These are phyloP conservation scores for Sphaeramia orbicularis DNA, from an alignment of 2,797 vertebrate genomes.

Conservation along the genomic window DNA sequence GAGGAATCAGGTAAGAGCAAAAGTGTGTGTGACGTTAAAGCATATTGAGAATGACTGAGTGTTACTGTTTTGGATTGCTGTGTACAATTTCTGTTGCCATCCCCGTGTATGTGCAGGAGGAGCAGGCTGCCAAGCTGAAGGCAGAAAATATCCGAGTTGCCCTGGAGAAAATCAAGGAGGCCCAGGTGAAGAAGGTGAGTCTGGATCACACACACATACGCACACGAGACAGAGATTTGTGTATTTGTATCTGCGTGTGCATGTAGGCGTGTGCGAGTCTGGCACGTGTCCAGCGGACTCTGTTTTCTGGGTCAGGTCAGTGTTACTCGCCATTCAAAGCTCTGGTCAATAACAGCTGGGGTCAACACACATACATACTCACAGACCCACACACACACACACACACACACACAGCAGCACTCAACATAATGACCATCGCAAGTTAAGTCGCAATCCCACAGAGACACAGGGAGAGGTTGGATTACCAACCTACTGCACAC, in stretches of 20 bases:
- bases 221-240: neutral
- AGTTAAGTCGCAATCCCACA: constrained; percentile 54
- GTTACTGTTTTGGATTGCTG: neutral
- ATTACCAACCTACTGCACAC: constrained; percentile 61
- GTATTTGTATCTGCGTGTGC: constrained; percentile 2
- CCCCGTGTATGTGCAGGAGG: constrained; percentile 85
- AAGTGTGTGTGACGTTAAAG: constrained; percentile 1
- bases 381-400: constrained; percentile 22
- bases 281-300: constrained; percentile 43
- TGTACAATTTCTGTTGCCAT: constrained; percentile 9
- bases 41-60: neutral
- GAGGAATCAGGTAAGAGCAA: constrained; percentile 62
- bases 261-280: neutral
- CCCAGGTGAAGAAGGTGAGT: constrained; percentile 97
- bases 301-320: constrained; percentile 81
- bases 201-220: constrained; percentile 8
- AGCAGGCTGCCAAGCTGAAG: constrained; percentile 96
- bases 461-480: constrained; percentile 34
- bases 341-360: constrained; percentile 72
- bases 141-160: constrained; percentile 97
- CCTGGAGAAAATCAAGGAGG: constrained; percentile 98
- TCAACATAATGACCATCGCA: constrained; percentile 63
- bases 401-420: constrained; percentile 38
- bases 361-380: constrained; percentile 43
- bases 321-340: constrained; percentile 63